Evolutionary conservation across 2,113 vertebrate species (phyloP), one percentile per base, ranked within the genome.

Genomic region (Salvator merianae): DNA sequence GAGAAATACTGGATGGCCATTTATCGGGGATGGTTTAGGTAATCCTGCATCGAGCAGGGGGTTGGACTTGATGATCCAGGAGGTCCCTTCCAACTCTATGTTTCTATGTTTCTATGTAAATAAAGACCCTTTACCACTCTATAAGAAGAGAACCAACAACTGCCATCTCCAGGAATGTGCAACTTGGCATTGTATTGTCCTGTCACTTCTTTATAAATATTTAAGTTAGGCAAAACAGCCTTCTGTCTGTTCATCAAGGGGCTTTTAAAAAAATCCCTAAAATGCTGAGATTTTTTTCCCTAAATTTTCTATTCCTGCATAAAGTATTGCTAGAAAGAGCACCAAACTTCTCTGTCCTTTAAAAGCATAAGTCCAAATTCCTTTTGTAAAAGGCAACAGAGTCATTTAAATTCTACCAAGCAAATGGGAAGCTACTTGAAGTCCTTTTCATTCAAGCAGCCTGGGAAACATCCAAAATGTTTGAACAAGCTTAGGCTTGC

Each of bases 121-220:
- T n/a, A 7, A 89, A 93, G 91, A 34, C n/a, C 66, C 2, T 32
- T 1, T 55, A n/a, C 66, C 84, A n/a, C 32, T 71, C 28, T 10
- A 3, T 28, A 32, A n/a, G 81, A 74, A 59, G 81, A 89, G 84
- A 78, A 89, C 50, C 78, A 82, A 91, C 84, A 66, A 87, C 69
- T 79, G 75, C 7, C 28, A 32, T 77, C 69, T 32, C 55, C 55
- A 81, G 73, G 78, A 85, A 90, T 86, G 47, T 53, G 62, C 70
- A 89, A 43, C 28, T 28, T 75, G 79, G 84, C 86, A 28, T 73
- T 91, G 85, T 88, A 63, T 43, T 88, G 68, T 87, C 86, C 77
- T 87, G 40, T 53, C 85, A 82, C 16, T 77, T 86, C 32, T 80
- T 83, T 80, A 75, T 79, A 91, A 89, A 89, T 89, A 90, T 66